Evolutionary conservation across 2,888 invertebrate species (phyloP).

Genomic region (Plebejus argus): DNA sequence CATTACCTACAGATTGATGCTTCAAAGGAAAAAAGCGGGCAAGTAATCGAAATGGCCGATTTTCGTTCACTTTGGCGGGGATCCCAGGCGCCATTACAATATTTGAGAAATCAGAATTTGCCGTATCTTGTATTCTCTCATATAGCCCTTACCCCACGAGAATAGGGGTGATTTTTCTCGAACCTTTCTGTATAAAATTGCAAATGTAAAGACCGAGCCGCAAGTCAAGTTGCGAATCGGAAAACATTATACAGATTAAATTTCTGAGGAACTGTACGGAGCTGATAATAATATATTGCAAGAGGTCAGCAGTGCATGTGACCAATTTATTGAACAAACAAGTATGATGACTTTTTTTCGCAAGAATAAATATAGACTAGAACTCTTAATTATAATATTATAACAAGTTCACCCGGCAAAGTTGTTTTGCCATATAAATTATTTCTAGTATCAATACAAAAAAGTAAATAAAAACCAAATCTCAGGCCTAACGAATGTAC

Average conservation of each 20-base stretch:
- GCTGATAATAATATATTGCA: conserved; percentile 40
- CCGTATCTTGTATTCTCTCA: conserved; percentile 39
- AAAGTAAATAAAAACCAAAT: too few species aligned
- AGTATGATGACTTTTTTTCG: too few species aligned
- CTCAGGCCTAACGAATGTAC: too few species aligned
- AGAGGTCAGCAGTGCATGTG: neutral
- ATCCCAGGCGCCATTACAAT: conserved; percentile 64
- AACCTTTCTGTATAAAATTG: conserved; percentile 39
- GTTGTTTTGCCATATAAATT: too few species aligned
- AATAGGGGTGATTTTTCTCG: conserved; percentile 38
- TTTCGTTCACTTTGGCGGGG: conserved; percentile 54
- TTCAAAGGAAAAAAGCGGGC: conserved; percentile 50
- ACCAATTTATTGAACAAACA: too few species aligned
- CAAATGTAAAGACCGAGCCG: conserved; percentile 53
- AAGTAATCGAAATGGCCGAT: conserved; percentile 65
- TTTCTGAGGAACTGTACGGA: conserved; percentile 51
- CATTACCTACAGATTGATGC: conserved; percentile 29
- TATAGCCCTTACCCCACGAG: neutral
- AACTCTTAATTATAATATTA: too few species aligned
- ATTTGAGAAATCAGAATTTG: conserved; percentile 54
- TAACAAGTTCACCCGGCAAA: too few species aligned
- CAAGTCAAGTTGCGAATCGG: conserved; percentile 69
- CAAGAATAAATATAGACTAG: too few species aligned
- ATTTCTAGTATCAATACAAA: too few species aligned
- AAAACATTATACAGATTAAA: conserved; percentile 72